Percentiles rank a stretch among this genome's conserved stretches.
phyloP scores from a whole-genome alignment of 2,888 invertebrate species.

The Agapostemon virescens region DNA sequence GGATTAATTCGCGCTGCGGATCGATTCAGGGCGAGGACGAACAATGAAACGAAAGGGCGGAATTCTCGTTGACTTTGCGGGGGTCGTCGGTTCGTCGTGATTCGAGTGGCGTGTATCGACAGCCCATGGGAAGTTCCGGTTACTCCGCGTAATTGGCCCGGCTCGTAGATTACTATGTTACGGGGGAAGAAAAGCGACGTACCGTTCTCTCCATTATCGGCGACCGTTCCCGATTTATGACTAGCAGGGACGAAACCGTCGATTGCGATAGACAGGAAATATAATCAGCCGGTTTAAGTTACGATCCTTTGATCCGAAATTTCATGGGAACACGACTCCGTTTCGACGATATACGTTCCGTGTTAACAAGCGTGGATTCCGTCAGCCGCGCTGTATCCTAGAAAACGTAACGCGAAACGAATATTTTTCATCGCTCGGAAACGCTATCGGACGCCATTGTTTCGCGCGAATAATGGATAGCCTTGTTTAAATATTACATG shows the following conservation, averaged over 20 bases:
- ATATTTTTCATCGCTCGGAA: not conserved
- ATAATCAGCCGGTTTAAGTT: not conserved
- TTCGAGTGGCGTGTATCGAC: slow-evolving; percentile 60
- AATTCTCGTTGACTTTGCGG: slow-evolving; percentile 58
- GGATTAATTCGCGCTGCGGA: slow-evolving; percentile 53
- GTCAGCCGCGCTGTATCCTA: not conserved
- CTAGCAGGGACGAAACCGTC: not conserved
- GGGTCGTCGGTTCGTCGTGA: slow-evolving; percentile 57
- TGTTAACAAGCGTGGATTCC: not conserved
- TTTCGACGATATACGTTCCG: not conserved
- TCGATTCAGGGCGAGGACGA: slow-evolving; percentile 42
- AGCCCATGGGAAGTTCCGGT: slow-evolving; percentile 51
- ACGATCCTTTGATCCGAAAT: not conserved
- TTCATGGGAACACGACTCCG: not conserved
- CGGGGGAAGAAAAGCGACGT: slow-evolving; percentile 42
- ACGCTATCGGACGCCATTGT: not conserved
- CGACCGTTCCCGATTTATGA: slow-evolving; percentile 23
- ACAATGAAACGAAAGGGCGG: slow-evolving; percentile 39
- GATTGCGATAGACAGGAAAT: not conserved
- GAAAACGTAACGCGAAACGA: not conserved
- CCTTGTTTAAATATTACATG: not conserved
- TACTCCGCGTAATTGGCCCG: slow-evolving; percentile 59
- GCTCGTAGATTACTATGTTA: slow-evolving; percentile 60
- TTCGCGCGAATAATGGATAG: not conserved
- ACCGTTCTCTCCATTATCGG: slow-evolving; percentile 44